A percentile compares a stretch with the other conserved stretches of the same genome.
Conservation (phyloP, 2,888 invertebrate species). For the Cybosia mesomella region DNA sequence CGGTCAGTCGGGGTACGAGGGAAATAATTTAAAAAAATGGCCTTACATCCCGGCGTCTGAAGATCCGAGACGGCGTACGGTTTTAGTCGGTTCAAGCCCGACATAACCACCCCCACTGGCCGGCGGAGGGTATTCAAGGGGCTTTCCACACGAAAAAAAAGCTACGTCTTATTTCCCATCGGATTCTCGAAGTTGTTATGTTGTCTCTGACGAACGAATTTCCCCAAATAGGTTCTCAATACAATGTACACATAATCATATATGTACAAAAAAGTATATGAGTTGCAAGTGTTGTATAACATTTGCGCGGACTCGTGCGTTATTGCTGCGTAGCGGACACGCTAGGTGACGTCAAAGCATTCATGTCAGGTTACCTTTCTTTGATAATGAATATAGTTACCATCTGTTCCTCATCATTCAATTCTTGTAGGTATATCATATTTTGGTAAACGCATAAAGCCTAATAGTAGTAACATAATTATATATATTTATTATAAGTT, state of each 20-base stretch:
- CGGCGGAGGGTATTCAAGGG: too few relatives aligned
- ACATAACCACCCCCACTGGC: too few relatives aligned
- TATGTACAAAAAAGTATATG: not conserved
- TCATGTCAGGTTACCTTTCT: not conserved
- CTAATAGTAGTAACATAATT: too few relatives aligned
- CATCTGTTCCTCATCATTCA: not conserved
- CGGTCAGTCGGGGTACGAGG: too few relatives aligned
- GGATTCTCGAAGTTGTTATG: not conserved
- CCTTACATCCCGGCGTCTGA: too few relatives aligned
- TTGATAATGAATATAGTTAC: not conserved
- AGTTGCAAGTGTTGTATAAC: conserved; percentile 8
- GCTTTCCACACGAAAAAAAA: too few relatives aligned
- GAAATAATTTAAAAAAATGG: too few relatives aligned
- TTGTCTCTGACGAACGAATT: not conserved
- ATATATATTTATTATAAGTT: too few relatives aligned
- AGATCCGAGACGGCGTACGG: too few relatives aligned
- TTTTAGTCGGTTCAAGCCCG: too few relatives aligned
- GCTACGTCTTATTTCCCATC: not conserved
- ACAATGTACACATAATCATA: not conserved
- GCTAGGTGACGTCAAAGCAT: conserved; percentile 7
- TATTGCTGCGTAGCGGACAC: conserved; percentile 2
- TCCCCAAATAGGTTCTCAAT: not conserved
- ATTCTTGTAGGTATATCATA: too few relatives aligned
- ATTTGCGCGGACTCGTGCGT: not conserved
- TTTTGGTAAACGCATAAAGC: too few relatives aligned